A percentile compares a stretch with the other conserved stretches of the same genome.
phyloP scores from a whole-genome alignment of 2,888 invertebrate species.

The Miltochrista miniata region DNA sequence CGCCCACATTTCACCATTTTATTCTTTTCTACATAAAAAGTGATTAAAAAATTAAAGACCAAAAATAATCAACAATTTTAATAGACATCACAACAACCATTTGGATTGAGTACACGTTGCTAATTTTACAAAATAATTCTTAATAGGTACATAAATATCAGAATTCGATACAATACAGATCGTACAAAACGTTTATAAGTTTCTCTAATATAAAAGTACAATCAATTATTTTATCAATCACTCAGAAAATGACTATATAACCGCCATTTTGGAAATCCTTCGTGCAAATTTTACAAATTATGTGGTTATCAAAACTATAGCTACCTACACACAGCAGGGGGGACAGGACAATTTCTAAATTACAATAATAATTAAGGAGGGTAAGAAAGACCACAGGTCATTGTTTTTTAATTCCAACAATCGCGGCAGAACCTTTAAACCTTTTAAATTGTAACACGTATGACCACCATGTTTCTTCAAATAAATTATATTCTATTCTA shows the following conservation, averaged over 20 bases:
- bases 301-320: constrained; percentile 1
- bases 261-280: constrained; percentile 18
- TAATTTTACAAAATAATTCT: constrained; percentile 47
- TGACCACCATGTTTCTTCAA: too few species aligned
- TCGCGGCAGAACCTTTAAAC: too few species aligned
- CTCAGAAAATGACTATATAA: constrained; percentile 44
- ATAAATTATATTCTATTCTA: too few species aligned
- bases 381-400: too few species aligned
- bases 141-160: constrained; percentile 23
- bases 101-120: constrained; percentile 72
- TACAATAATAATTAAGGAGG: too few species aligned
- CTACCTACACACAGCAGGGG: not conserved
- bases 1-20: too few species aligned
- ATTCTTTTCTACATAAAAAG: too few species aligned
- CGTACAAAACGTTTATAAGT: constrained; percentile 48
- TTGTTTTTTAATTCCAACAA: too few species aligned
- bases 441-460: too few species aligned
- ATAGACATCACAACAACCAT: constrained; percentile 83
- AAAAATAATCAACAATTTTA: constrained; percentile 75
- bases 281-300: constrained; percentile 3
- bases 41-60: too few species aligned
- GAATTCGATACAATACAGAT: constrained; percentile 32
- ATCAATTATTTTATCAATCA: constrained; percentile 50
- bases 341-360: not conserved
- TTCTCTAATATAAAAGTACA: constrained; percentile 50